Percentiles rank a stretch among this genome's conserved stretches.
phyloP scores from a whole-genome alignment of 1,140 invertebrate species.

The Argopecten irradians region DNA sequence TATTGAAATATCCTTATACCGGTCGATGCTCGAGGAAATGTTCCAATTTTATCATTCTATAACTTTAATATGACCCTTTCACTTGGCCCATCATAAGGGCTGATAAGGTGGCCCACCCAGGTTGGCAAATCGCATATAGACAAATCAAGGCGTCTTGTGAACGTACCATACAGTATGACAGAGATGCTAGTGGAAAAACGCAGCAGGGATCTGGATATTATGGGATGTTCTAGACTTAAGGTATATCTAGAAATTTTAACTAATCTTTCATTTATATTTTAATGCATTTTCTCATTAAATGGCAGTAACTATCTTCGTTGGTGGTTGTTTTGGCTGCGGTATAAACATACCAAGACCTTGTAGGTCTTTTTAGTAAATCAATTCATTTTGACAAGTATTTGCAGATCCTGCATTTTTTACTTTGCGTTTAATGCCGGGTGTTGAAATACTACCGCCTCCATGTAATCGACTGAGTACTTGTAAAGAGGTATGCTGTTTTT shows the following conservation, averaged over 20 bases:
- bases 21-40: constrained; percentile 31
- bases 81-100: constrained; percentile 26
- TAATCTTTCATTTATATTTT: constrained; percentile 39
- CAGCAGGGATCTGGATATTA: constrained; percentile 34
- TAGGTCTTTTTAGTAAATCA: constrained; percentile 35
- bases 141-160: constrained; percentile 22
- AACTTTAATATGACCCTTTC: constrained; percentile 42
- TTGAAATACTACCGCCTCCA: constrained; percentile 25
- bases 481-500: not conserved
- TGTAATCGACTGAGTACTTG: constrained; percentile 23
- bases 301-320: constrained; percentile 41
- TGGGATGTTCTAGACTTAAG: constrained; percentile 35
- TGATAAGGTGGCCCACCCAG: constrained; percentile 34
- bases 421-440: constrained; percentile 30
- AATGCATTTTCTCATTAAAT: constrained; percentile 41
- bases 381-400: constrained; percentile 29
- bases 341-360: constrained; percentile 24
- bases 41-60: constrained; percentile 44
- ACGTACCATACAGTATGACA: constrained; percentile 26
- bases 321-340: constrained; percentile 26
- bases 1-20: constrained; percentile 35
- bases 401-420: constrained; percentile 33
- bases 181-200: constrained; percentile 29
- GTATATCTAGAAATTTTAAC: constrained; percentile 34
- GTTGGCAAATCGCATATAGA: constrained; percentile 15